phyloP scores from a whole-genome alignment of 2,113 vertebrate species.

The Alligator mississippiensis region DNA sequence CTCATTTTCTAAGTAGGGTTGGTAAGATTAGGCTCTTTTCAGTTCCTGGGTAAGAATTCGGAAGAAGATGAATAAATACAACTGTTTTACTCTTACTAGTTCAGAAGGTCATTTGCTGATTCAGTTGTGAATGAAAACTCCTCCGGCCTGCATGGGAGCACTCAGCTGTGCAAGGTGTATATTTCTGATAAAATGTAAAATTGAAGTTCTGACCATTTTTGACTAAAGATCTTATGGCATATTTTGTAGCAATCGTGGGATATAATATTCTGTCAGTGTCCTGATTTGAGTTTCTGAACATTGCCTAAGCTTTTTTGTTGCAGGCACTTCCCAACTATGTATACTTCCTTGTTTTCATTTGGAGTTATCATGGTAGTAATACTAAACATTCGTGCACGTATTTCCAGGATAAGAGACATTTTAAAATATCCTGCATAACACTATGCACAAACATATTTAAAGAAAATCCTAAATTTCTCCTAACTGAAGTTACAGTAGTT shows the following conservation, averaged over 20 bases:
- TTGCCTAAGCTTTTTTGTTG: neutral
- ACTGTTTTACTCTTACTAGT: neutral
- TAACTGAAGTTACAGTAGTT: too few relatives aligned
- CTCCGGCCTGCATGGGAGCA: neutral
- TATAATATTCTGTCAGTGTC: neutral
- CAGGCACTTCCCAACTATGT: neutral
- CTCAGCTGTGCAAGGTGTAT: neutral
- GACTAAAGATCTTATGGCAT: neutral
- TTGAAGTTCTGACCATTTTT: neutral
- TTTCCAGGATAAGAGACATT: neutral
- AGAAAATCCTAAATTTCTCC: neutral
- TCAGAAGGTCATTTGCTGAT: too few relatives aligned
- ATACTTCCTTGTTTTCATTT: neutral
- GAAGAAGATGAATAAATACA: neutral
- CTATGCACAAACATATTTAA: neutral
- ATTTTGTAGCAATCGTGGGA: neutral
- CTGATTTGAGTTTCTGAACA: neutral
- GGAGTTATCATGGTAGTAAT: neutral
- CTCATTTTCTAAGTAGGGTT: neutral
- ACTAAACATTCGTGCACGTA: neutral
- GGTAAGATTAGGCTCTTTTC: neutral
- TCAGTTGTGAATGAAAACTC: neutral
- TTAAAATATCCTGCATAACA: neutral
- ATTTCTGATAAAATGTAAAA: neutral
- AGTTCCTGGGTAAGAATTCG: neutral